These are phyloP conservation scores for Bombus affinis DNA, from an alignment of 1,140 invertebrate species.

Conservation along the genomic window DNA sequence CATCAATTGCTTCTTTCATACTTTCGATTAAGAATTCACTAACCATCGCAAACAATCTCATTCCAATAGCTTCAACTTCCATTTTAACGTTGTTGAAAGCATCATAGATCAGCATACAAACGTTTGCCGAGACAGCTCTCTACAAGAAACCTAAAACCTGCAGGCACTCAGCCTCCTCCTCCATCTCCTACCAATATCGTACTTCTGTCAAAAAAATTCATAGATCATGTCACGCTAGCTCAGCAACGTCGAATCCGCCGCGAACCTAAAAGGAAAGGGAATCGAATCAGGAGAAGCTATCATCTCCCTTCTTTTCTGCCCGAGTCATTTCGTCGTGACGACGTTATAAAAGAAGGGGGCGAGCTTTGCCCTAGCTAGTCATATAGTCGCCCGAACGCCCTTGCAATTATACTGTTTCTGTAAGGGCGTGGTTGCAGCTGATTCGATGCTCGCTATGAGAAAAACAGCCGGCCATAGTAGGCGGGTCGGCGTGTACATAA, in stretches of 20 bases:
- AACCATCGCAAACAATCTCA: not conserved
- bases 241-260: not conserved
- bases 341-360: constrained; percentile 70
- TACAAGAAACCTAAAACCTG: not conserved
- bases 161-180: not conserved
- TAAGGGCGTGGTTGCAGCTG: constrained; percentile 77
- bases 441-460: constrained; percentile 52
- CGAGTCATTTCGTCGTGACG: constrained; percentile 73
- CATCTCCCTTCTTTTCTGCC: not conserved
- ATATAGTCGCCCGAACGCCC: constrained; percentile 72
- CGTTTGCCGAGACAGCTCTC: not conserved
- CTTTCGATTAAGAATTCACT: not conserved
- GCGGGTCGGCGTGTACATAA: constrained; percentile 63
- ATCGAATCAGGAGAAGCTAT: not conserved
- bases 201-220: not conserved
- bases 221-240: not conserved
- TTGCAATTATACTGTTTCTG: constrained; percentile 80
- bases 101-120: not conserved
- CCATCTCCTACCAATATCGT: not conserved
- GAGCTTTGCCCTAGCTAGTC: not conserved
- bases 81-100: not conserved
- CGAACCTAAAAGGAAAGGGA: not conserved
- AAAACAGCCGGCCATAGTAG: not conserved
- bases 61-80: not conserved
- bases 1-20: not conserved